These are phyloP conservation scores for Mythimna vitellina DNA, from an alignment of 2,888 invertebrate genomes.

Conservation along the genomic window DNA sequence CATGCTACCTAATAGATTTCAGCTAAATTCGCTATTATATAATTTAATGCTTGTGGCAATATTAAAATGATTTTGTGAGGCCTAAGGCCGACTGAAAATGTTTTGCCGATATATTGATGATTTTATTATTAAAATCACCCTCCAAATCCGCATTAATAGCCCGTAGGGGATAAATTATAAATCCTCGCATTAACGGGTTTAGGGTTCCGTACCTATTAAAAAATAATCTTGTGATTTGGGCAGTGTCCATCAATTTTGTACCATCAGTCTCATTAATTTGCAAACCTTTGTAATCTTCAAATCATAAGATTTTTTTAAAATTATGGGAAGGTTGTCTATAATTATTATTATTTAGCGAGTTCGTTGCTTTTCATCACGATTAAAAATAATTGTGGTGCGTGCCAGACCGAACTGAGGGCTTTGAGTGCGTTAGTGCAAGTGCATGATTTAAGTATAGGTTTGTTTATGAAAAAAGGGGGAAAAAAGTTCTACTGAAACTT, in stretches of 20 bases:
- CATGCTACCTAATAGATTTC: not conserved
- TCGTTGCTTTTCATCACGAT: slow-evolving; percentile 28
- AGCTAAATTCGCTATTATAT: slow-evolving; percentile 2
- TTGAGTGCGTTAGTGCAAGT: slow-evolving; percentile 41
- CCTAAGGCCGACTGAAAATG: slow-evolving; percentile 12
- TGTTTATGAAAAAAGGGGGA: not conserved
- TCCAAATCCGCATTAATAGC: slow-evolving; percentile 25
- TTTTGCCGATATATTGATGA: slow-evolving; percentile 38
- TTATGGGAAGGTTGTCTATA: too few species aligned
- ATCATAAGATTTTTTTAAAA: too few species aligned
- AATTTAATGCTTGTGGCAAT: not conserved
- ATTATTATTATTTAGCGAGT: slow-evolving; percentile 8
- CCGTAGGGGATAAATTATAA: slow-evolving; percentile 37
- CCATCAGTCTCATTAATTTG: not conserved
- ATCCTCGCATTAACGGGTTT: slow-evolving; percentile 10
- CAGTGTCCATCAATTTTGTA: not conserved
- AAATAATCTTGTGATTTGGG: not conserved
- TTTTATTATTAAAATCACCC: slow-evolving; percentile 46
- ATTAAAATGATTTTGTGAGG: slow-evolving; percentile 11
- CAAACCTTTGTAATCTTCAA: not conserved
- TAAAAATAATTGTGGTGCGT: slow-evolving; percentile 58
- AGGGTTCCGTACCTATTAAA: not conserved
- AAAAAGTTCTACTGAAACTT: not conserved
- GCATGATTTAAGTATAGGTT: not conserved
- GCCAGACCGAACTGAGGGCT: slow-evolving; percentile 35